Conservation (phyloP, 2,888 invertebrate genomes). For the Colostygia pectinataria region DNA sequence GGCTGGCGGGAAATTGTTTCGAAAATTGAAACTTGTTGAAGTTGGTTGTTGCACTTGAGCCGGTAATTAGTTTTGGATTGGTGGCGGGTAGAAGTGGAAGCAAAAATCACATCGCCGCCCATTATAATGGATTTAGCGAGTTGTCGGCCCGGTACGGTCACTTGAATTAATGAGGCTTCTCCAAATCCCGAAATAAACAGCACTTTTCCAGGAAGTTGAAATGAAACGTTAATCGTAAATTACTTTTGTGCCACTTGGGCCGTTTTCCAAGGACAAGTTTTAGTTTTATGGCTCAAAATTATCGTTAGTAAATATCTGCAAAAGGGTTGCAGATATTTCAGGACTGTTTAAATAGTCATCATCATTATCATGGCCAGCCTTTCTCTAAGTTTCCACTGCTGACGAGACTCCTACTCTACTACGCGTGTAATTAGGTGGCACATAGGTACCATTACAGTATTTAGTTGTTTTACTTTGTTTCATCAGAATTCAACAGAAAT, state of each 20-base stretch:
- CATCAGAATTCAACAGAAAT: too few species aligned
- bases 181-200: slow-evolving; percentile 44
- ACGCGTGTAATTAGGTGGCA: too few species aligned
- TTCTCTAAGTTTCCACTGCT: too few species aligned
- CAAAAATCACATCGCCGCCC: slow-evolving; percentile 58
- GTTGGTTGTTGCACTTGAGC: slow-evolving; percentile 46
- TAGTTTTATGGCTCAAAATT: not conserved
- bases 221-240: slow-evolving; percentile 13
- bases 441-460: too few species aligned
- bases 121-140: slow-evolving; percentile 59
- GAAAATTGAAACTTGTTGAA: slow-evolving; percentile 44
- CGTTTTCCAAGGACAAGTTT: not conserved
- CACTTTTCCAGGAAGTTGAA: slow-evolving; percentile 28
- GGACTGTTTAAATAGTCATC: too few species aligned
- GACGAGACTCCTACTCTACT: too few species aligned
- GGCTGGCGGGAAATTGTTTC: slow-evolving; percentile 23
- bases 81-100: slow-evolving; percentile 41
- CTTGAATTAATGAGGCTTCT: slow-evolving; percentile 60
- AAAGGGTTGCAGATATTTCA: too few species aligned
- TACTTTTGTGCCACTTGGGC: not conserved
- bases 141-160: slow-evolving; percentile 44
- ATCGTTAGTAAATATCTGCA: too few species aligned
- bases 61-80: slow-evolving; percentile 64
- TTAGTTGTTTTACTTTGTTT: too few species aligned
- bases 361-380: too few species aligned